Evolutionary conservation across 2,888 invertebrate genomes (phyloP).

Genomic region (Bombyx huttoni): DNA sequence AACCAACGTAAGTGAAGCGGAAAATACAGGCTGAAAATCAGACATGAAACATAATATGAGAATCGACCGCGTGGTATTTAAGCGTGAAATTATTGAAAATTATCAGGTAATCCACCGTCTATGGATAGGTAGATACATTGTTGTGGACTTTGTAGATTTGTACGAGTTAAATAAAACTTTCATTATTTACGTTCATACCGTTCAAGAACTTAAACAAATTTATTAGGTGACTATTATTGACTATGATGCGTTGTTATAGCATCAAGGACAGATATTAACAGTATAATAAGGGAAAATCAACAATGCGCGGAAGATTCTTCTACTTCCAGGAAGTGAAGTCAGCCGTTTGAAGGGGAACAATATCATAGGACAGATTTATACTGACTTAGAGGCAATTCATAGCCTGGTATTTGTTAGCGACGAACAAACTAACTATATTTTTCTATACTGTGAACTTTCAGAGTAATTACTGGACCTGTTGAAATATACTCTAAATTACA

Average conservation of each 20-base stretch:
- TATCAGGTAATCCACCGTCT: slow-evolving; percentile 1
- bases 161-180: too few species aligned
- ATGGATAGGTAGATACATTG: background rate
- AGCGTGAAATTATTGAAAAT: slow-evolving; percentile 13
- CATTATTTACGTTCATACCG: too few species aligned
- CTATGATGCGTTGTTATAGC: too few species aligned
- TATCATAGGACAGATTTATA: slow-evolving; percentile 18
- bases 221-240: too few species aligned
- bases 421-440: too few species aligned
- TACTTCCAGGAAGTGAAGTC: slow-evolving; percentile 1
- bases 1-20: slow-evolving; percentile 1
- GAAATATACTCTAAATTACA: too few species aligned
- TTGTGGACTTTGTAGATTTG: background rate
- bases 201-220: too few species aligned
- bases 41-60: slow-evolving; percentile 7
- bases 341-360: slow-evolving; percentile 6
- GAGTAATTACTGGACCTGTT: too few species aligned
- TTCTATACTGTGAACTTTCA: too few species aligned
- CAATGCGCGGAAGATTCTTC: background rate
- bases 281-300: background rate
- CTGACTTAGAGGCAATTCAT: background rate
- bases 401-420: background rate
- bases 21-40: background rate
- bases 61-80: slow-evolving; percentile 9
- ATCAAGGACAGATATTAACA: too few species aligned